Evolutionary conservation across 2,888 invertebrate species (phyloP), one percentile per base, ranked within the genome.

Genomic region (Phyto melanocephala): DNA sequence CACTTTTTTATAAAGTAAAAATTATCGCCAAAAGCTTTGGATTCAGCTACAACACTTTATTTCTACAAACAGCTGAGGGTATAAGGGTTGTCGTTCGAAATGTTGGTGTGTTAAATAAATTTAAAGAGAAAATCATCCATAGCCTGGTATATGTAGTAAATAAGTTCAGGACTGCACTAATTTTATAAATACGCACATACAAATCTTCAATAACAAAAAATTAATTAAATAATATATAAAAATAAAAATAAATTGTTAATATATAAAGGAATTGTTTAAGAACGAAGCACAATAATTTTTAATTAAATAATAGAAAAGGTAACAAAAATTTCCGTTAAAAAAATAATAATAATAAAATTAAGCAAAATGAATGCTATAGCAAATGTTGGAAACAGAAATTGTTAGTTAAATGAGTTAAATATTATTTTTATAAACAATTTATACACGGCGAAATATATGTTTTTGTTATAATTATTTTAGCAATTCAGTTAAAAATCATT

Each of bases 131-230:
- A 82, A 82, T 60, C 71, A 79, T 71, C 65, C 70, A 75, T 75
- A 79, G 71, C 37, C 67, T 79, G 81, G 68, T 71, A 79, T 62
- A 76, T 71, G 45, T 71, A 82, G 79, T 54, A 71, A 60, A 82
- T 79, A 79, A 79, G 65, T 76, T 82, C 37, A 56, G 70, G 79
- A 79, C 62, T 76, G 74, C 79, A 82, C 67, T 79, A 47, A 67
- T 56, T 79, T 71, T 50, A 50, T 42, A 70, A 71, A 67, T 75
- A 62, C 74, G 78, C 74, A 78, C 68, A 81, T 28, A 5, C 50
- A 45, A 42, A 42, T 35, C 45, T 42, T 4, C 17, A 11, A 8
- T 20, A 47, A 45, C 28, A 63, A 78, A 17, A 40, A 17, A 62
- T 10, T 20, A 22, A 17, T 60, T 17, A 22, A 67, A 40, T 17